Conservation (phyloP, 2,797 vertebrate species). For the Rachycentron canadum region DNA sequence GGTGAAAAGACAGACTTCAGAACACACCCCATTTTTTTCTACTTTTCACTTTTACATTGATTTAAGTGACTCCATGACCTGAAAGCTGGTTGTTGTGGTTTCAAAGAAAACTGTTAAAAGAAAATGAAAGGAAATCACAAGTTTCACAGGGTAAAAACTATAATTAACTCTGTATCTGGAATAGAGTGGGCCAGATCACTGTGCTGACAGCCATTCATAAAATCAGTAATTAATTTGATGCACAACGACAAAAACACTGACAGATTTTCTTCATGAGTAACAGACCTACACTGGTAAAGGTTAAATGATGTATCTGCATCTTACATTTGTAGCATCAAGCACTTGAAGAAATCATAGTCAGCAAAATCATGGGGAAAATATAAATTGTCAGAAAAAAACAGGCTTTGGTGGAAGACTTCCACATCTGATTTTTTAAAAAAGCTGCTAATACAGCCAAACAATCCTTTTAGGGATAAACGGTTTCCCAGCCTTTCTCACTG, state of each 20-base stretch:
- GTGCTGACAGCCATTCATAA: constrained; percentile 33
- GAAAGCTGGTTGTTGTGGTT: constrained; percentile 11
- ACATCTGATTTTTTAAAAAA: constrained; percentile 46
- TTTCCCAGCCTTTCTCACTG: neutral
- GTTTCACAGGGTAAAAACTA: constrained; percentile 29
- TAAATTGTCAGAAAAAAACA: neutral
- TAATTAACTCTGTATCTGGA: constrained; percentile 54
- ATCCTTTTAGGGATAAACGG: constrained; percentile 45
- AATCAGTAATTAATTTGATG: constrained; percentile 38
- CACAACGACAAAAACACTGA: constrained; percentile 18
- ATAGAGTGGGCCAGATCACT: constrained; percentile 12
- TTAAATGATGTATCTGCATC: neutral
- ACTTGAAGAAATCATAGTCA: neutral
- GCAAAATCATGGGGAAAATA: neutral
- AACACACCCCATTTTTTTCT: neutral
- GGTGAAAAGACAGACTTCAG: neutral
- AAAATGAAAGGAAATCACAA: constrained; percentile 39
- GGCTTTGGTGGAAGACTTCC: neutral
- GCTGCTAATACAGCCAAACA: constrained; percentile 58
- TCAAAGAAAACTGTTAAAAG: constrained; percentile 37
- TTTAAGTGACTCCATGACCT: neutral
- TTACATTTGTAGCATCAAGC: neutral
- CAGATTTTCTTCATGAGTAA: neutral
- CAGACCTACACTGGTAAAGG: neutral
- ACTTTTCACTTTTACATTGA: neutral